Evolutionary conservation across 2,797 vertebrate genomes (phyloP), one percentile per base, ranked within the genome.

Genomic region (Carduelis carduelis): DNA sequence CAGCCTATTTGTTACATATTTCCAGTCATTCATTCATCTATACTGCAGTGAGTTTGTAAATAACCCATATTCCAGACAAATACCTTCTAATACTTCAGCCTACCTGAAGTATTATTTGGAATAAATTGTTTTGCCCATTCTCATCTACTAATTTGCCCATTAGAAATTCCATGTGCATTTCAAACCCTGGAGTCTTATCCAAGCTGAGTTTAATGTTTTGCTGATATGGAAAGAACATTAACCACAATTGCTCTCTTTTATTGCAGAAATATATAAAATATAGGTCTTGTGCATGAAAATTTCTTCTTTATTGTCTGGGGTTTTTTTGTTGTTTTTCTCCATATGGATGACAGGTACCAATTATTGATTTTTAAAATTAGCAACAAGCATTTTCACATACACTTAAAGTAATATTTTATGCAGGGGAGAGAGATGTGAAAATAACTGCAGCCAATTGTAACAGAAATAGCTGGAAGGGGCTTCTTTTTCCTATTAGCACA

Each of bases 341-440:
- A 56, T 95, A 84, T 74, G 86, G 70, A 61, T 96, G 93, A 65
- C 87, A 96, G 85, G 90, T 96, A 94, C 78, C 95, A 92, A 95
- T 96, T 97, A 93, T 32, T 97, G 94, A 94, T 94, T 96, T 97
- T 96, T 97, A 94, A 97, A 97, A 97, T 97, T 94, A 94, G 59
- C 90, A 96, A 82, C 63, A 96, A 96, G 34, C 72, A 66, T 92
- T 97, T 96, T 92, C 95, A 56, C 46, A 71, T 77, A 61, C 64
- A 88, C 47, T 90, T 92, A 63, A 93, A 93, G 93, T 89, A 96
- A 50, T 96, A 93, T 92, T 96, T 97, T 95, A 93, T 94, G 77
- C 59, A 35, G 79, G 91, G 56, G 85, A 93, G 72, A 89, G 79
- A 86, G 49, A 91, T 85, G 66, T 80, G 89, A 95, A 94, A 96